phyloP scores from a whole-genome alignment of 2,797 vertebrate genomes.

The Coilia nasus region DNA sequence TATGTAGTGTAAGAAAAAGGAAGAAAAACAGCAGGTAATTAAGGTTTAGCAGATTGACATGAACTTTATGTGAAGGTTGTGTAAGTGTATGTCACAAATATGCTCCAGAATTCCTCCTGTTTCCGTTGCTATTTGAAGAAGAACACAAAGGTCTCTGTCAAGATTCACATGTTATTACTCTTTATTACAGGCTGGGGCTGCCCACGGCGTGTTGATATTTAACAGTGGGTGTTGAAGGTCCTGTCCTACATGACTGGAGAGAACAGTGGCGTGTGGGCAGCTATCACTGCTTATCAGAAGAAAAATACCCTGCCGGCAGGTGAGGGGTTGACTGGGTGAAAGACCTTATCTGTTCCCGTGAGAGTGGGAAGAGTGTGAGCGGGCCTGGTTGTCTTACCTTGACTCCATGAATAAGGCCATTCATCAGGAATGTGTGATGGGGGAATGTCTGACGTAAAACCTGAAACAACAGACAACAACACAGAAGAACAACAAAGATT shows the following conservation, averaged over 20 bases:
- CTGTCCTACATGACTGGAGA: neutral
- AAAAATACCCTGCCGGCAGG: neutral
- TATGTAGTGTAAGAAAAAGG: neutral
- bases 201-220: neutral
- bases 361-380: neutral
- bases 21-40: too few relatives aligned
- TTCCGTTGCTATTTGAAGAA: neutral
- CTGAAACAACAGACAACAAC: constrained; percentile 64
- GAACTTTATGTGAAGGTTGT: neutral
- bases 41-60: neutral
- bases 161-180: neutral
- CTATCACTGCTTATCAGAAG: neutral
- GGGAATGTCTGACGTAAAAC: constrained; percentile 91
- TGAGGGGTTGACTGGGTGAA: neutral
- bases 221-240: neutral
- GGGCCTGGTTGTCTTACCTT: constrained; percentile 76
- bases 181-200: neutral
- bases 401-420: constrained; percentile 90
- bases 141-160: constrained; percentile 1
- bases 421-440: constrained; percentile 93
- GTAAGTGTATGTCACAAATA: neutral
- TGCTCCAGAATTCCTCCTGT: neutral
- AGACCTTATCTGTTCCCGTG: constrained; percentile 6
- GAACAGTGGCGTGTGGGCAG: neutral
- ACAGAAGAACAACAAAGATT: neutral